Evolutionary conservation across 2,888 invertebrate species (phyloP), one percentile per base, ranked within the genome.

Genomic region (Tribolium freemani): DNA sequence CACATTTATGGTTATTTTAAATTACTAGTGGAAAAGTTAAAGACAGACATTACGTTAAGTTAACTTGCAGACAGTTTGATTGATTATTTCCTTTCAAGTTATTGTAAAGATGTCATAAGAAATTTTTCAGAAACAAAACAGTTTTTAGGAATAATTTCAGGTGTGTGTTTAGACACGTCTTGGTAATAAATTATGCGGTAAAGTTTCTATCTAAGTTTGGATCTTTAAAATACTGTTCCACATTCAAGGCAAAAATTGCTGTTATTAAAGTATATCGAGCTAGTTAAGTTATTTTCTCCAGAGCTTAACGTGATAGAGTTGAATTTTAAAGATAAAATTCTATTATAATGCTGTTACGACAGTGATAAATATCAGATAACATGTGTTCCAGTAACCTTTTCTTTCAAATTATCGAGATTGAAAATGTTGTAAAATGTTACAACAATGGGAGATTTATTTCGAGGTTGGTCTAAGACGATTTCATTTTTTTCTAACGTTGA

Each of bases 101-200:
- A 38, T 38, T 38, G 38, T 38, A 9, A 26, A 3, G 26, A 26
- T 26, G 26, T 26, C 26, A 3, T 26, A 26, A 38, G 38, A 38
- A 1, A 38, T 38, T 38, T 38, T 38, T 38, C 38, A 26, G 26
- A 26, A 26, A 26, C 5, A 26, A 26, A 26, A 26, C 26, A 26
- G 26, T 26, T 38, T 38, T 38, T 8, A 38, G 38, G 8, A 38
- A 38, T 38, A 38, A 38, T 38, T 38, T 38, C 38, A 38, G 38
- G 38, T 38, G 38, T 38, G 38, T 38, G 11, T 51, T 51, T n/a
- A 51, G 51, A 51, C 51, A 51, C 51, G 51, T 51, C n/a, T 51
- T 16, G 8, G 51, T 20, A 16, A 51, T 51, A 51, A 51, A 51
- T 67, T 57, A 57, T 31, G 57, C 57, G n/a, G 38, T 38, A 68